Evolutionary conservation across 2,113 vertebrate species (phyloP).

Genomic region (Pristiophorus japonicus): DNA sequence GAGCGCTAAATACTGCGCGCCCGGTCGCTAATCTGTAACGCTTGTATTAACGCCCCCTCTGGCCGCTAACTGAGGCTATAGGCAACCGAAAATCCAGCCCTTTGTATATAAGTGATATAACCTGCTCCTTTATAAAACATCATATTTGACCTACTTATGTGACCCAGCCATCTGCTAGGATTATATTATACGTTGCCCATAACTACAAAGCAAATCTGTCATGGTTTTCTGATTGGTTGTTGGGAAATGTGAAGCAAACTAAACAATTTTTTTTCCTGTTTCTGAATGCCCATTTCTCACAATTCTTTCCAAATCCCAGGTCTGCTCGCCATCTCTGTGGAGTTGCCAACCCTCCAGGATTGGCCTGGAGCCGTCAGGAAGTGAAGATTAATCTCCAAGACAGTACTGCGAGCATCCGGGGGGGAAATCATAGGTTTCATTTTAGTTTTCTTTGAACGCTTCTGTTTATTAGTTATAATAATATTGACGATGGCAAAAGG

Average conservation of each 20-base stretch:
- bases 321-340: background rate
- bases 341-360: background rate
- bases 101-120: background rate
- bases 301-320: background rate
- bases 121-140: background rate
- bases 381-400: background rate
- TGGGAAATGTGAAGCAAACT: background rate
- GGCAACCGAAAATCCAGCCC: no score
- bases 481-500: background rate
- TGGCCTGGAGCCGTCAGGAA: background rate
- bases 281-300: background rate
- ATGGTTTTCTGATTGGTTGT: background rate
- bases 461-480: background rate
- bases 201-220: background rate
- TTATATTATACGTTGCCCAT: background rate
- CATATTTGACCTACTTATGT: background rate
- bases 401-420: background rate
- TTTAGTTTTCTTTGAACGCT: background rate
- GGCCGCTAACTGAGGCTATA: no score
- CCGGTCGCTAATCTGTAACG: no score
- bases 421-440: background rate
- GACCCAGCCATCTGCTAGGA: background rate
- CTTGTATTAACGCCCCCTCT: no score
- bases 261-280: background rate
- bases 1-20: no score